Evolutionary conservation across 2,888 invertebrate genomes (phyloP), one percentile per base, ranked within the genome.

Genomic region (Tanaodytes sp.): DNA sequence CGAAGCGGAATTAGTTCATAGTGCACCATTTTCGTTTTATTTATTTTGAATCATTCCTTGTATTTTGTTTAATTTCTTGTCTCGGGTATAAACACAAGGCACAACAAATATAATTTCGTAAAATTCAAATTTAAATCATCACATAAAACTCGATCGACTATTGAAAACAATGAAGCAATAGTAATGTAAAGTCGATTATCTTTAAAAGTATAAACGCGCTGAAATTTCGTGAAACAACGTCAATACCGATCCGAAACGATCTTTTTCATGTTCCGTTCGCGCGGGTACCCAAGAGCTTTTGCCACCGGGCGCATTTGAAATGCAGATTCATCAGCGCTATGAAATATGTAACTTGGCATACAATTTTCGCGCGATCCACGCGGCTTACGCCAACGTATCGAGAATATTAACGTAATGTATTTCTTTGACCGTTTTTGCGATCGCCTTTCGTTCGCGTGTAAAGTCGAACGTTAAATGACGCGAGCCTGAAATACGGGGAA

Each of bases 381-480:
- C 11, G 19, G 40, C 5, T 51, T n/a, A n/a, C n/a, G n/a, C n/a
- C n/a, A 20, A n/a, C n/a, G 40, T 18, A 19, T 16, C n/a, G 23
- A 19, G 9, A 27, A 6, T 6, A 18, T 27, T 27, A 42, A 31
- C 39, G 36, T 20, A 46, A 59, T 33, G 54, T 58, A 54, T 49
- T 59, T 63, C 66, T 58, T 63, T 69, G 69, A 59, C 69, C 59
- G 27, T 63, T 45, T 52, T 27, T 9, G 4, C 9, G 4, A 9
- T 9, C 27, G 5, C 27, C 27, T 9, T 27, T 9, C 27, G 5
- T 9, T 59, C 54, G 42, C 20, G 58, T 16, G 59, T 54, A 64
- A 61, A 61, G 49, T 51, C 40, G 55, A 65, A 61, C 42, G 69
- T 57, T 64, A 59, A 64, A 69, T 64, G 69, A 64, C 51, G 63